phyloP scores from a whole-genome alignment of 2,888 invertebrate genomes.

The Steinernema scapterisci region DNA sequence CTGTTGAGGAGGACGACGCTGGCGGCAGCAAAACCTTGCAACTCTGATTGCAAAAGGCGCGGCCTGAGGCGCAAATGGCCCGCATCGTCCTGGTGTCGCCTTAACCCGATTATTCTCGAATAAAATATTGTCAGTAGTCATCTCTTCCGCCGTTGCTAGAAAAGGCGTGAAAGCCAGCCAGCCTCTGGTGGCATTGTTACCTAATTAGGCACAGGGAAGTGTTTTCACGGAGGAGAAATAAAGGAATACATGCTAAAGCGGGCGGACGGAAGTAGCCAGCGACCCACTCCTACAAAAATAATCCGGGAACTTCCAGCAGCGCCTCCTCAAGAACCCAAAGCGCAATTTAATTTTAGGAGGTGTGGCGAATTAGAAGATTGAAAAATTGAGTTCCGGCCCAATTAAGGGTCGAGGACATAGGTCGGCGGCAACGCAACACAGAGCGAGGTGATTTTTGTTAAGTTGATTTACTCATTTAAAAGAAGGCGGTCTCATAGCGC shows the following conservation, averaged over 20 bases:
- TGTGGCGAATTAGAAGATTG: neutral
- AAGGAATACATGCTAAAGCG: slow-evolving; percentile 2
- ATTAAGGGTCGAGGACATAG: slow-evolving; percentile 13
- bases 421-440: slow-evolving; percentile 13
- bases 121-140: slow-evolving; percentile 22
- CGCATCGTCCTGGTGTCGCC: neutral
- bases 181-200: slow-evolving; percentile 14
- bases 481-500: slow-evolving; percentile 13
- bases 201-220: slow-evolving; percentile 24
- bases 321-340: slow-evolving; percentile 9
- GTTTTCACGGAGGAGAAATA: slow-evolving; percentile 22
- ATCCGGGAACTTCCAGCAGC: neutral
- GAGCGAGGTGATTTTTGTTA: neutral
- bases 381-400: slow-evolving; percentile 15
- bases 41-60: neutral
- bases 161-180: slow-evolving; percentile 8
- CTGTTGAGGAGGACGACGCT: neutral
- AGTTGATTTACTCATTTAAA: neutral
- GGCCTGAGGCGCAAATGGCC: no score
- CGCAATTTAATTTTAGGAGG: slow-evolving; percentile 26
- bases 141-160: slow-evolving; percentile 28
- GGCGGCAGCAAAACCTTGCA: neutral
- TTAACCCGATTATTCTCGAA: slow-evolving; percentile 17
- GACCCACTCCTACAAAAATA: slow-evolving; percentile 17
- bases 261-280: slow-evolving; percentile 3